These are phyloP conservation scores for Bos javanicus DNA, from an alignment of 2,113 vertebrate species.

Conservation along the genomic window DNA sequence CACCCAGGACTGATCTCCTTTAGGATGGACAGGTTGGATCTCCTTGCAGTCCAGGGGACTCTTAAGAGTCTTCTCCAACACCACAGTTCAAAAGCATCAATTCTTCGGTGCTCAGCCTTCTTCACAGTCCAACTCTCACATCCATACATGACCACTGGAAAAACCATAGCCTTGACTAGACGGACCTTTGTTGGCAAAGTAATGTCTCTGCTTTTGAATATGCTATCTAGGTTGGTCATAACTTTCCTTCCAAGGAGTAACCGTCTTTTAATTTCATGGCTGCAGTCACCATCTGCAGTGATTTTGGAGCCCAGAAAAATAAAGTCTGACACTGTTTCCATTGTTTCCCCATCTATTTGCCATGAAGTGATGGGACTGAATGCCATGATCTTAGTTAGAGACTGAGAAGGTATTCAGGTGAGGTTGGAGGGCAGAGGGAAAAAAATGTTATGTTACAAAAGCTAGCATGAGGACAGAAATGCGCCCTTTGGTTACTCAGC, in stretches of 20 bases:
- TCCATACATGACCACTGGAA: not conserved
- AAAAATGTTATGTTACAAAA: not conserved
- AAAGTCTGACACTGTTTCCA: not conserved
- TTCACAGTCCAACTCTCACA: not conserved
- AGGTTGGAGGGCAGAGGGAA: not conserved
- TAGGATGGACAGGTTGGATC: not conserved
- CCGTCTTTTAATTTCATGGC: not conserved
- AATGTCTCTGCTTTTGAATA: not conserved
- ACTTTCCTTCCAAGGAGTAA: not conserved
- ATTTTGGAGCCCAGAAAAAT: not conserved
- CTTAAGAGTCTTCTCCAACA: not conserved
- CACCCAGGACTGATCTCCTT: not conserved
- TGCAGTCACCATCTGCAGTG: not conserved
- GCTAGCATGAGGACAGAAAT: not conserved
- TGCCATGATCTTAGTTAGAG: not conserved
- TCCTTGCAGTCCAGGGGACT: not conserved
- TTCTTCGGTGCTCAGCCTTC: not conserved
- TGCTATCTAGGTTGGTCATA: not conserved
- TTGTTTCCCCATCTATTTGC: not conserved
- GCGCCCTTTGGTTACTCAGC: not conserved
- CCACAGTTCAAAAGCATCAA: not conserved
- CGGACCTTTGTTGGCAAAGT: not conserved
- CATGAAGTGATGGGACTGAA: not conserved
- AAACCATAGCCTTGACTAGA: not conserved
- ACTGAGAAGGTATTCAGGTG: not conserved